These are phyloP conservation scores for Opisthocomus hoazin DNA, from an alignment of 2,113 vertebrate genomes.

Conservation along the genomic window DNA sequence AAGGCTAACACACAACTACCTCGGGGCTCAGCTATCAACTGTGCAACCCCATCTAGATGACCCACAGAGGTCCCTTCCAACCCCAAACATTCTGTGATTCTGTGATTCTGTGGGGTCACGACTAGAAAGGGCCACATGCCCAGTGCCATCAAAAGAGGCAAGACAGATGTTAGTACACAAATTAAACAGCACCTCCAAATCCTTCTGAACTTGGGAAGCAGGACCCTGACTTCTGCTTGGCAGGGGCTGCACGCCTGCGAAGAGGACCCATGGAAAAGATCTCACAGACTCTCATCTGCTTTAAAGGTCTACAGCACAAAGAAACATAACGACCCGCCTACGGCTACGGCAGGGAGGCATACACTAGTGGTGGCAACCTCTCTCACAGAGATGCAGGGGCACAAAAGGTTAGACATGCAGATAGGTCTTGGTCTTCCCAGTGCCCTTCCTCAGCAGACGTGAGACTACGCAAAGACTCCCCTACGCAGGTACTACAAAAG, in stretches of 20 bases:
- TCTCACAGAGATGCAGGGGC: not conserved
- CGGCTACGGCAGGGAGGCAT: rapidly evolving
- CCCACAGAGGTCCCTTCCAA: no score
- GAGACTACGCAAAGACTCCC: not conserved
- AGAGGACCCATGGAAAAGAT: not conserved
- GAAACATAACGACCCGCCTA: not conserved
- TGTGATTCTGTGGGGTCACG: no score
- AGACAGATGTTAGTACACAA: not conserved
- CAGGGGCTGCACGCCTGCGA: rapidly evolving
- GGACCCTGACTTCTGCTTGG: rapidly evolving
- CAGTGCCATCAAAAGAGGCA: not conserved
- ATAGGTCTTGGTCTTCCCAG: not conserved
- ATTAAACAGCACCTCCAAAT: not conserved
- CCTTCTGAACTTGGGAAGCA: not conserved
- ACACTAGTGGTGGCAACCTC: not conserved
- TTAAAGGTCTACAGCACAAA: not conserved
- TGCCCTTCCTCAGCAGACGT: not conserved
- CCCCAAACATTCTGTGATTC: no score
- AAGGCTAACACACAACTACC: not conserved
- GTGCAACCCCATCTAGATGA: no score
- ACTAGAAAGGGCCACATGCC: not conserved
- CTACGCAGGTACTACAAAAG: not conserved
- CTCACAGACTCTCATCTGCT: not conserved
- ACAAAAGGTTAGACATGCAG: not conserved
- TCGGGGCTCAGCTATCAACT: not conserved